Percentiles rank a stretch among this genome's conserved stretches.
Evolutionary conservation across 64 coral and sea anemone genomes (phyloP).

Genomic region (Actinia equina): DNA sequence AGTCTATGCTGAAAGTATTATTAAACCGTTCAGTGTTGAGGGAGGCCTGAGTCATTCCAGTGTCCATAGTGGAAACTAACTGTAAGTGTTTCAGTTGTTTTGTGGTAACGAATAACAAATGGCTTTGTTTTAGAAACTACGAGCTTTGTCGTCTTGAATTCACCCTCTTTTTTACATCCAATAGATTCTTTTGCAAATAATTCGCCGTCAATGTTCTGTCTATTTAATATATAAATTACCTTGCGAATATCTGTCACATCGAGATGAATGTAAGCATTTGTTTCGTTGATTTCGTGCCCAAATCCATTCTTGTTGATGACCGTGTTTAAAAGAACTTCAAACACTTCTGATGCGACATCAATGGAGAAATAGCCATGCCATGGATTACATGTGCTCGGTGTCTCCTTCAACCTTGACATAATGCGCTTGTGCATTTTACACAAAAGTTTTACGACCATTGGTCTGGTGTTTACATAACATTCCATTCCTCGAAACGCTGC

Average conservation of each 20-base stretch:
- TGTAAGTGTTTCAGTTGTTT: slow-evolving; percentile 7
- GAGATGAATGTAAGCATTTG: slow-evolving; percentile 12
- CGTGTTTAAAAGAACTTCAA: slow-evolving; percentile 6
- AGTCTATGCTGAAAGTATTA: too few relatives aligned
- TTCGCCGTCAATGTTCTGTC: slow-evolving; percentile 21
- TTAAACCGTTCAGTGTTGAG: too few relatives aligned
- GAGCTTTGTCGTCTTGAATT: slow-evolving; percentile 1
- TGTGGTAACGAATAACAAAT: slow-evolving; percentile 5
- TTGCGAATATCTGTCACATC: slow-evolving; percentile 9
- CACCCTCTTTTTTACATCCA: slow-evolving; percentile 3
- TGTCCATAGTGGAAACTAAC: slow-evolving; percentile 28
- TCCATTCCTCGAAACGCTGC: slow-evolving; percentile 9
- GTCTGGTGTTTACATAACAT: slow-evolving; percentile 26
- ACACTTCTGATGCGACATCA: neutral
- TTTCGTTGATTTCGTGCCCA: slow-evolving; percentile 7
- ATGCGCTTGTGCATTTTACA: slow-evolving; percentile 18
- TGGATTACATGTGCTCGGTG: neutral
- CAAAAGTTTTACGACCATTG: slow-evolving; percentile 26
- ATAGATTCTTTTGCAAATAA: neutral
- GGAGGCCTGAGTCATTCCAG: slow-evolving; percentile 27
- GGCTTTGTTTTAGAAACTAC: slow-evolving; percentile 16
- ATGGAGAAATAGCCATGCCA: slow-evolving; percentile 21
- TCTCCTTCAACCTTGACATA: slow-evolving; percentile 21
- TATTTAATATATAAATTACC: slow-evolving; percentile 18
- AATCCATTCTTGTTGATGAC: slow-evolving; percentile 22